Conservation (phyloP, 2,113 vertebrate genomes). For the Gopherus flavomarginatus region DNA sequence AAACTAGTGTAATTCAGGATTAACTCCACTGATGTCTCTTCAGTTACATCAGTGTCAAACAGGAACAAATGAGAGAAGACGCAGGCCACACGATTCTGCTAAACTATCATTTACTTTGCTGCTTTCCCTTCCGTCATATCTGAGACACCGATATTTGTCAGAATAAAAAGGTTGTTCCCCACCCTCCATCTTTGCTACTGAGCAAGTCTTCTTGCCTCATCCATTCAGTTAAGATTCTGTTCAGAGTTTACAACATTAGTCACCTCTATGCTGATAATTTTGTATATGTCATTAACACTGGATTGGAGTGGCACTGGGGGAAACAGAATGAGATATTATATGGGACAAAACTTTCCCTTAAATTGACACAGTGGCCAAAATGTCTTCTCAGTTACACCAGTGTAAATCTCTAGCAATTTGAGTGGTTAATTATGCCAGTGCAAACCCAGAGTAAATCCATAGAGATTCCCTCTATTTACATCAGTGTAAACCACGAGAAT, state of each 20-base stretch:
- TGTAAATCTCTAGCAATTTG: neutral
- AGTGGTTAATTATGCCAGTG: neutral
- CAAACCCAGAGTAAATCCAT: neutral
- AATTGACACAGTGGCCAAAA: neutral
- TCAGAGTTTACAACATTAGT: neutral
- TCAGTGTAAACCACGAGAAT: neutral
- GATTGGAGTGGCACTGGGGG: neutral
- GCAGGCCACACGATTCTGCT: neutral
- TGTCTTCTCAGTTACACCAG: neutral
- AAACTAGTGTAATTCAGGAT: neutral
- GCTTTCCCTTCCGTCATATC: neutral
- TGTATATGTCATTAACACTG: neutral
- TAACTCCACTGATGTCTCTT: rapidly evolving
- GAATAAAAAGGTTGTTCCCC: neutral
- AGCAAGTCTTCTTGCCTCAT: neutral
- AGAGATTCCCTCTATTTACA: neutral
- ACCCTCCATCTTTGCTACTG: neutral
- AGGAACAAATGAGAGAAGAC: neutral
- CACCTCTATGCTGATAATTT: neutral
- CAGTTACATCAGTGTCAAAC: neutral
- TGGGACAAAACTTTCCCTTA: neutral
- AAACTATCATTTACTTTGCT: neutral
- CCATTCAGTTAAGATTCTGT: neutral
- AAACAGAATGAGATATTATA: neutral
- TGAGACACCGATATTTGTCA: neutral